phyloP scores from a whole-genome alignment of 2,888 invertebrate genomes.

The Ormia ochracea region DNA sequence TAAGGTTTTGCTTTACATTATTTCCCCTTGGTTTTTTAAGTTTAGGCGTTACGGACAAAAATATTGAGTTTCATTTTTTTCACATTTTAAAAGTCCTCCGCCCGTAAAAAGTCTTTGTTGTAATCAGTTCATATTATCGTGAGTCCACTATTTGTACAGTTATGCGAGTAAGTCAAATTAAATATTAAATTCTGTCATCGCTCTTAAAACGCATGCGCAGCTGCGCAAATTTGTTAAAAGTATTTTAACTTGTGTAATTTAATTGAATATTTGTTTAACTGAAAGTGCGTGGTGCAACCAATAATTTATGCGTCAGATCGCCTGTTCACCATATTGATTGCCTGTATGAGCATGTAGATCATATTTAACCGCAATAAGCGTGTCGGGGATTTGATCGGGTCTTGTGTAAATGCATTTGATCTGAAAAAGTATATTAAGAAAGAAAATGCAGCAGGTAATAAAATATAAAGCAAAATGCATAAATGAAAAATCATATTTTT shows the following conservation, averaged over 20 bases:
- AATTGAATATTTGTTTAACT: background rate
- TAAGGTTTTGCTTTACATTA: too few relatives aligned
- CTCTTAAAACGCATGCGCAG: background rate
- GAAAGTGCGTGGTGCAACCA: slow-evolving; percentile 7
- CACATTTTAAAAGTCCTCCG: too few relatives aligned
- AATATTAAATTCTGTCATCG: too few relatives aligned
- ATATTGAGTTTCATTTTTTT: too few relatives aligned
- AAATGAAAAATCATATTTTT: slow-evolving; percentile 39
- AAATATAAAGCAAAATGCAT: background rate
- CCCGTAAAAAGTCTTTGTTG: too few relatives aligned
- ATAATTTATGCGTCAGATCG: background rate
- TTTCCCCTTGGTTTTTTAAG: too few relatives aligned
- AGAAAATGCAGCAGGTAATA: slow-evolving; percentile 11
- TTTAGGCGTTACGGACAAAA: too few relatives aligned
- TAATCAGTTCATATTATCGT: too few relatives aligned
- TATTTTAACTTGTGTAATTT: background rate
- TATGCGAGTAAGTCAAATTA: too few relatives aligned
- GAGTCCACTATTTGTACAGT: too few relatives aligned
- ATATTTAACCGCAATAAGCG: slow-evolving; percentile 12
- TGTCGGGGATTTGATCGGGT: background rate
- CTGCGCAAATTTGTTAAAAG: background rate
- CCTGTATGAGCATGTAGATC: slow-evolving; percentile 32
- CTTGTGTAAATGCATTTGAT: slow-evolving; percentile 26
- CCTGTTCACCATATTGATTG: slow-evolving; percentile 3
- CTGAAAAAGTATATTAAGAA: background rate